Evolutionary conservation across 2,113 vertebrate genomes (phyloP), one percentile per base, ranked within the genome.

Genomic region (Pygathrix nemaeus): DNA sequence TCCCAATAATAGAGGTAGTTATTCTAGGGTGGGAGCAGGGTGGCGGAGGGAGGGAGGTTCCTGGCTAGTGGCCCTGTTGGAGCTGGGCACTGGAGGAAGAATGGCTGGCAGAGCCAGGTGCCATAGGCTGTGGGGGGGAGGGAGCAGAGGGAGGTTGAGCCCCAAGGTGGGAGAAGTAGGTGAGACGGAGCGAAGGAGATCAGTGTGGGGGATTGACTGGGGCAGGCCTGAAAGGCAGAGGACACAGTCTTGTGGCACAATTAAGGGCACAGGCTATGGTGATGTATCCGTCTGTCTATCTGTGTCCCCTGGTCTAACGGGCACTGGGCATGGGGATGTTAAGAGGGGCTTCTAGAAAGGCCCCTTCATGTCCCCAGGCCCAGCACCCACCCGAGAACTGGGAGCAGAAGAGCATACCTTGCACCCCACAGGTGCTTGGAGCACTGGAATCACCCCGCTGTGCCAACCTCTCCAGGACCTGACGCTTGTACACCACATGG

Each of bases 401-500:
- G 70, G 96, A 97, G 83, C 97, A 30, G 66, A 73, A 64, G 18
- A 64, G 59, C 75, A 2, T 93, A 98, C 97, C 98, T 96, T 84
- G 92, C 32, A 97, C 97, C 76, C 98, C 98, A 81, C 98, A 97
- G 75, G 97, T 81, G 79, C 95, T 97, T 13, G 68, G 6, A 43
- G 79, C 11, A 48, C 48, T 4, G 55, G 87, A 6, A 20, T 23
- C 35, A 17, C 66, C 30, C 11, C 17, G 32, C 43, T 96, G 97
- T 6, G 95, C 88, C 80, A 30, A 16, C 3, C 3, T 86, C 88
- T 97, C 38, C 0, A 98, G 73, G 0, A 45, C 92, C 25, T 99
- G 99, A 52, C 99, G 99, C 95, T 55, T 99, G 97, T 99, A 99
- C 55, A 99, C 98, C 98, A 99, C 98, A 10, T 99, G 99, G 32